These are phyloP conservation scores for Candidula unifasciata DNA, from an alignment of 2,888 invertebrate genomes.

Conservation along the genomic window DNA sequence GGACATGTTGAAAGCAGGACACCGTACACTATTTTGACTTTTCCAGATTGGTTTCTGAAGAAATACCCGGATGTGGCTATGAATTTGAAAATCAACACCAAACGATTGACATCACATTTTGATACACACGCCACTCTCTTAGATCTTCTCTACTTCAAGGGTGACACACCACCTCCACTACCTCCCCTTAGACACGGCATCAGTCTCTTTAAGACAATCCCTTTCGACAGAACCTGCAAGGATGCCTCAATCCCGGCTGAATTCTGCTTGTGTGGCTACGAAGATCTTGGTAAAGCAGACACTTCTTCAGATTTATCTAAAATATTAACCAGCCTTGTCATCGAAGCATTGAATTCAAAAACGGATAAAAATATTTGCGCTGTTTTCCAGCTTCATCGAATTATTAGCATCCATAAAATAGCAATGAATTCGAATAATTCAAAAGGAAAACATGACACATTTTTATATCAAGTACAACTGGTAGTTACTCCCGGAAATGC, in stretches of 20 bases:
- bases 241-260: slow-evolving; percentile 87
- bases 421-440: slow-evolving; percentile 55
- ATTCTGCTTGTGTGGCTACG: slow-evolving; percentile 84
- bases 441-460: slow-evolving; percentile 54
- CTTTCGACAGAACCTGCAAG: slow-evolving; percentile 56
- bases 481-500: slow-evolving; percentile 84
- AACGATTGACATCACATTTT: slow-evolving; percentile 86
- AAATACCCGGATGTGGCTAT: slow-evolving; percentile 82
- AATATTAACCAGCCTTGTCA: slow-evolving; percentile 82
- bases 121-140: slow-evolving; percentile 89
- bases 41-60: slow-evolving; percentile 86
- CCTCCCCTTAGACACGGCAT: background rate
- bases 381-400: slow-evolving; percentile 81
- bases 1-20: slow-evolving; percentile 88
- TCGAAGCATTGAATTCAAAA: slow-evolving; percentile 84
- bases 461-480: slow-evolving; percentile 82
- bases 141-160: slow-evolving; percentile 80
- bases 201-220: background rate
- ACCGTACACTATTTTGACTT: slow-evolving; percentile 86
- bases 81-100: slow-evolving; percentile 84
- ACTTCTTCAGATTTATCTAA: slow-evolving; percentile 79
- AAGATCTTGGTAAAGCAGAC: slow-evolving; percentile 53
- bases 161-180: slow-evolving; percentile 46
- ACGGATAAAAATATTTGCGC: slow-evolving; percentile 60
- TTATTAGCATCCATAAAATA: slow-evolving; percentile 83